Base-by-base conservation (phyloP, 2,113 vertebrate genomes). In the Oryzias woworae region DNA sequence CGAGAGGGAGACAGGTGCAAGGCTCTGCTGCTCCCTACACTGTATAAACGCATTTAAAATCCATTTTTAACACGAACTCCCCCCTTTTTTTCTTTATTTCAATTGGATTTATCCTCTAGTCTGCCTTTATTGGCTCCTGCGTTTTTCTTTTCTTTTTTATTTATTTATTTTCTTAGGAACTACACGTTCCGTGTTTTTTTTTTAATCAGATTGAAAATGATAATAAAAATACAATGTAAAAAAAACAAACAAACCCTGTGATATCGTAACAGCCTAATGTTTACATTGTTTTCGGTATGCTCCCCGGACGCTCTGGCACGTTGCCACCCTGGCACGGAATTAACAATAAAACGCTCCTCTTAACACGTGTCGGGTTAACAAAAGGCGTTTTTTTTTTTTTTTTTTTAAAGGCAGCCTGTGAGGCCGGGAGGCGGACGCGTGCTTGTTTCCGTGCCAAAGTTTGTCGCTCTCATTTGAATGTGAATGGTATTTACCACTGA, bases 391-490 rank as follows among this genome's bases (percentile, higher is more conserved):
- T 48, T 47, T 48, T 17, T 24, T 16, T 48, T 17, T 24, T 53
- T 48, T 20, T 24, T 51, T 69, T 78, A 58, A 80, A 80, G 60
- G 75, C 69, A 23, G 79, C 8, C 74, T 24, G 69, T 59, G 70
- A 78, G 88, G 79, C 81, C 62, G 66, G 71, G 77, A 82, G 86
- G 86, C 81, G 79, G 87, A 70, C 78, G 79, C 56, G 77, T 72
- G 85, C 78, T 69, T 86, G 88, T 87, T 82, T 83, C 87, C 62
- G 83, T 88, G 89, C 88, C 87, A 91, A 90, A 90, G 26, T 89
- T 89, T 77, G 80, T 84, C 77, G 62, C 78, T 79, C 90, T 93
- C 85, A 93, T 93, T 93, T 92, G 88, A 93, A 93, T 93, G 86
- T 92, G 90, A 93, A 93, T 92, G 62, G 86, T 78, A 67, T 90